phyloP scores from a whole-genome alignment of 1,140 invertebrate genomes.

The Lepidotrigona ventralis region DNA sequence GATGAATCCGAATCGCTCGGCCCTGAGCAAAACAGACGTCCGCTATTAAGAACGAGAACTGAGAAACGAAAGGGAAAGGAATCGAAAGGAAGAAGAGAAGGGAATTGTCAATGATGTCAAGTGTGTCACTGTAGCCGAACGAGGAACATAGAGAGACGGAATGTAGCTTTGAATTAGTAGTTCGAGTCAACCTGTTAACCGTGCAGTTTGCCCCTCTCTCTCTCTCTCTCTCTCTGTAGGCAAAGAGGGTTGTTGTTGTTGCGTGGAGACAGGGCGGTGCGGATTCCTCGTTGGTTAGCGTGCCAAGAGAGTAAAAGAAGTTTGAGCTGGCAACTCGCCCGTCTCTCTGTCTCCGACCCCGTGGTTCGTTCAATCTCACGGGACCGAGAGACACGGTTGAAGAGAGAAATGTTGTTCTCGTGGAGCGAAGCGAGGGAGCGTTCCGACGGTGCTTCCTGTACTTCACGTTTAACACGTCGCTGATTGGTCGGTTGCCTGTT shows the following conservation, averaged over 20 bases:
- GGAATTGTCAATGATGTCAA: not conserved
- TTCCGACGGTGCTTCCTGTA: slow-evolving; percentile 52
- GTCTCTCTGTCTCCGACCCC: not conserved
- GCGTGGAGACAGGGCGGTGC: not conserved
- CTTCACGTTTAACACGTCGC: slow-evolving; percentile 69
- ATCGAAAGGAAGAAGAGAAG: not conserved
- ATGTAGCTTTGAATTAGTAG: not conserved
- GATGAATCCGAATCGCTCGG: slow-evolving; percentile 6
- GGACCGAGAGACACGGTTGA: no score
- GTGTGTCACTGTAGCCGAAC: no score
- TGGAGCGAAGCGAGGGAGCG: slow-evolving; percentile 65
- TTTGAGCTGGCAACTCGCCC: no score
- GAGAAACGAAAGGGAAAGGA: not conserved
- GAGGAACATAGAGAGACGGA: no score
- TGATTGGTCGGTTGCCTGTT: slow-evolving; percentile 83
- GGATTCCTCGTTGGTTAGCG: slow-evolving; percentile 6
- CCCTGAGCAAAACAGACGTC: not conserved
- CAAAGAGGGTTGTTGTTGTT: no score
- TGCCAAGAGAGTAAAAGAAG: not conserved
- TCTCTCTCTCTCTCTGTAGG: slow-evolving; percentile 16
- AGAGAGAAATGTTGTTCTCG: not conserved
- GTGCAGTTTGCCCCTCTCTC: not conserved
- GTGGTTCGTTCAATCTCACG: not conserved
- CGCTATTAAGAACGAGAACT: rapidly evolving
- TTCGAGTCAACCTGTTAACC: not conserved